Evolutionary conservation across 2,888 invertebrate genomes (phyloP), one percentile per base, ranked within the genome.

Genomic region (Cyrtodaria siliqua): DNA sequence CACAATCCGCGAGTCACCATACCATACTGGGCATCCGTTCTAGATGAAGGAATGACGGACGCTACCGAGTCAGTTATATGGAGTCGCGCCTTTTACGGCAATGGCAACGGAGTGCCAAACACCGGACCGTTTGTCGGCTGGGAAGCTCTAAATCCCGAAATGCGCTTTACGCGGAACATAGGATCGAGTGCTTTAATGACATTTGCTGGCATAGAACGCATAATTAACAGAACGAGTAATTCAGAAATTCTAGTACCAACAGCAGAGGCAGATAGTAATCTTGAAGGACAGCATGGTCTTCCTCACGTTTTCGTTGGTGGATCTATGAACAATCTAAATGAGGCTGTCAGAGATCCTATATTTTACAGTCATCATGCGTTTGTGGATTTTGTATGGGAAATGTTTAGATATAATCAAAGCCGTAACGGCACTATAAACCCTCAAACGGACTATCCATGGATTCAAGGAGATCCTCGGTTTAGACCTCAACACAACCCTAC

Each of bases 351-450:
- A 60, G 89, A 89, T 53, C 86, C 87, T 0, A 53, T 85, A 42
- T 89, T 87, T 68, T 89, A 83, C 73, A 60, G 86, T 26, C 84
- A 86, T 55, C 86, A 87, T 60, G 62, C 81, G 2, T 87, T 79
- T 59, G 82, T 87, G 12, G 88, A 89, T 57, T 74, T 81, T 55
- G 67, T 87, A 2, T 87, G 87, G 87, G 82, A 86, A 52, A 55
- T 75, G 26, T 89, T 87, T 66, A 60, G 85, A 14, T 47, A 44
- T 8, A 23, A 27, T 4, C 80, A 81, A 29, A 6, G 24, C 14
- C 18, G 18, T 0, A 27, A 8, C 12, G 52, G 66, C 6, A n/a
- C n/a, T n/a, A 67, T 71, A 8, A 60, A 55, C 24, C 76, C 80
- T 12, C 59, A 49, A 23, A 55, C 26, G 1, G 80, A 81, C 26